Conservation (phyloP, 2,113 vertebrate species). For the Zeus faber region DNA sequence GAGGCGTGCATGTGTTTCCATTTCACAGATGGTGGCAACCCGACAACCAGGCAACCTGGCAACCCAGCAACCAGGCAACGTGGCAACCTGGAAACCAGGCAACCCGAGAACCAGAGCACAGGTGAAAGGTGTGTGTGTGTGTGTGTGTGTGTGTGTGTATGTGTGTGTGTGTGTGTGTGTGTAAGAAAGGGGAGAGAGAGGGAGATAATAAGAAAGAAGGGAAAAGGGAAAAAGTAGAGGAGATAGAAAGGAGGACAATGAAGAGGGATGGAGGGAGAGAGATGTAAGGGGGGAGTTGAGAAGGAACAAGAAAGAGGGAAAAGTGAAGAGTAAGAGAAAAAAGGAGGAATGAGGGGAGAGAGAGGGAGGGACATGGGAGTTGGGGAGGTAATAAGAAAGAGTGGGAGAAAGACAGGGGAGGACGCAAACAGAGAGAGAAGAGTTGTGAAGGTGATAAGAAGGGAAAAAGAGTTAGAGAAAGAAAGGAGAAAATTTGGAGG, state of each 20-base stretch:
- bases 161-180: background rate
- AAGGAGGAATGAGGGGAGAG: background rate
- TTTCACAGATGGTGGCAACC: too few relatives aligned
- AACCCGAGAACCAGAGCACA: too few relatives aligned
- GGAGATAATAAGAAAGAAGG: too few relatives aligned
- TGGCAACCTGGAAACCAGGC: too few relatives aligned
- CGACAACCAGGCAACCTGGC: too few relatives aligned
- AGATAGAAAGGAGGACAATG: background rate
- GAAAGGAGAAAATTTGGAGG: constrained; percentile 1
- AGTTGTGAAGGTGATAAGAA: background rate
- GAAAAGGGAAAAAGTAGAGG: too few relatives aligned
- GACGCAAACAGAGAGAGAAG: constrained; percentile 28
- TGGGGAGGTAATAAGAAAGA: too few relatives aligned
- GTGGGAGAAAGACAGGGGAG: background rate
- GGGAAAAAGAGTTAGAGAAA: constrained; percentile 55
- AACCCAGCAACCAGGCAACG: too few relatives aligned
- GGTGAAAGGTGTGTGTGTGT: background rate
- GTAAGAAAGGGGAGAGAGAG: background rate
- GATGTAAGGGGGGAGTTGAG: background rate
- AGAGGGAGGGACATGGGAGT: background rate
- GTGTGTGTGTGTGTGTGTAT: background rate
- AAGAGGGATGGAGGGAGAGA: background rate
- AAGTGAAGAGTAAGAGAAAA: rapidly evolving
- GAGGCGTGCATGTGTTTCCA: too few relatives aligned
- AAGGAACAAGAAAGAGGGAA: background rate